Conservation (phyloP, 2,113 vertebrate genomes). For the Melanerpes formicivorus region DNA sequence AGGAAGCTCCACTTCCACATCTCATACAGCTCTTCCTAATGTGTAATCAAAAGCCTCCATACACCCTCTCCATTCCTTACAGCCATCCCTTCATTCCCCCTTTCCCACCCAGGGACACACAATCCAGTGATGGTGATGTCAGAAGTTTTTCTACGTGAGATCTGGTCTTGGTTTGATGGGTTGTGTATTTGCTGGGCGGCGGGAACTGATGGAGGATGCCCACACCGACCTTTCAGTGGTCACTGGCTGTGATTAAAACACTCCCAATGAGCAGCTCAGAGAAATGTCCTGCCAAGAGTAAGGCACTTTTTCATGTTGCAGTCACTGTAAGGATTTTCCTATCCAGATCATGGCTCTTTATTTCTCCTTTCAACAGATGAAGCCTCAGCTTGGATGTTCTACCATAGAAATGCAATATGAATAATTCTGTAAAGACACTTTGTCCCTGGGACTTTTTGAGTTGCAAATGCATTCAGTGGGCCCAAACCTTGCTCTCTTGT, state of each 20-base stretch:
- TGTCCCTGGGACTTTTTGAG: background rate
- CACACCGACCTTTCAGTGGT: background rate
- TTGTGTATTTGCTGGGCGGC: background rate
- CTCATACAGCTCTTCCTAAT: background rate
- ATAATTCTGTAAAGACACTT: background rate
- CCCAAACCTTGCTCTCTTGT: background rate
- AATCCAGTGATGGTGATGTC: background rate
- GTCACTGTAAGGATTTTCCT: background rate
- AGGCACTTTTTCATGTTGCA: background rate
- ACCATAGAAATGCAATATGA: background rate
- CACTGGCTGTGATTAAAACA: background rate
- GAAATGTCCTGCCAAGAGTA: background rate
- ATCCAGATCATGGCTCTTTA: background rate
- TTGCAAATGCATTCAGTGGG: background rate
- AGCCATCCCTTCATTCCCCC: background rate
- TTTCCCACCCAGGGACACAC: conserved; percentile 6
- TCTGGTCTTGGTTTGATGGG: background rate
- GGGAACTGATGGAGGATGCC: background rate
- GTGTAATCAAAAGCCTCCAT: background rate
- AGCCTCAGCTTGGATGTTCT: background rate
- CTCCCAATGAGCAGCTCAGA: background rate
- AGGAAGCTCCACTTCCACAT: conserved; percentile 25
- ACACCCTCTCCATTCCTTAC: background rate
- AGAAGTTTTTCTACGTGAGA: background rate
- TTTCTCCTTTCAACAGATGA: background rate